Base-by-base conservation (phyloP, 2,797 vertebrate genomes). In the Rhinoraja longicauda region DNA sequence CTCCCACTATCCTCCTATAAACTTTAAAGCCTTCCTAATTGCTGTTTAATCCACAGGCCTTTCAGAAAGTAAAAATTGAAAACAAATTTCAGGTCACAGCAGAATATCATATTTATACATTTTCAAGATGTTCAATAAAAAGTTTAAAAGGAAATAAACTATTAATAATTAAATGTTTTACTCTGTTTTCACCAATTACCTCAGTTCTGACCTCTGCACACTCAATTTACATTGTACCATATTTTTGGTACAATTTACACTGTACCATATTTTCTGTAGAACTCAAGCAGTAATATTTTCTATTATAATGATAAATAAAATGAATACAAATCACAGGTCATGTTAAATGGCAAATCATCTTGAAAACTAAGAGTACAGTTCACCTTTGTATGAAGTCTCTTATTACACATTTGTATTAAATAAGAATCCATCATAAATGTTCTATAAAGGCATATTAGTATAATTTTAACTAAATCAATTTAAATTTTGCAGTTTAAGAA, bases 401-500 rank as follows among this genome's bases (percentile, higher is more conserved):
- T 24, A 90, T 70, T 62, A 26, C 36, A 32, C 19, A 45, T 70
- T 39, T 73, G 10, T 13, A 72, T 91, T 90, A 90, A 70, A 67
- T 67, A 90, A 19, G 21, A n/a, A 39, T 3, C 19, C n/a, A 5
- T 36, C 70, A n/a, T 88, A 64, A 64, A 36, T 67, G 64, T 32
- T 67, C 21, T 59, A 59, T 9, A 10, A 84, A 45, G 45, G 9
- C 7, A 29, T 10, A 62, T 88, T 32, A 64, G 59, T 67, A 36
- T n/a, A 64, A 91, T 91, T 45, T 70, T 64, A 39, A 7, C 10
- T 12, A 26, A 62, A 29, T 70, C 3, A 17, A 39, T 36, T 81
- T 57, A 70, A 72, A 72, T 72, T 91, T 72, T 70, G 67, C 7
- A 90, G 17, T 70, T 91, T 72, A 67, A 72, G 32, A 91, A 90